A percentile compares a stretch with the other conserved stretches of the same genome.
Conservation (phyloP, 2,797 vertebrate genomes). For the Emys orbicularis region DNA sequence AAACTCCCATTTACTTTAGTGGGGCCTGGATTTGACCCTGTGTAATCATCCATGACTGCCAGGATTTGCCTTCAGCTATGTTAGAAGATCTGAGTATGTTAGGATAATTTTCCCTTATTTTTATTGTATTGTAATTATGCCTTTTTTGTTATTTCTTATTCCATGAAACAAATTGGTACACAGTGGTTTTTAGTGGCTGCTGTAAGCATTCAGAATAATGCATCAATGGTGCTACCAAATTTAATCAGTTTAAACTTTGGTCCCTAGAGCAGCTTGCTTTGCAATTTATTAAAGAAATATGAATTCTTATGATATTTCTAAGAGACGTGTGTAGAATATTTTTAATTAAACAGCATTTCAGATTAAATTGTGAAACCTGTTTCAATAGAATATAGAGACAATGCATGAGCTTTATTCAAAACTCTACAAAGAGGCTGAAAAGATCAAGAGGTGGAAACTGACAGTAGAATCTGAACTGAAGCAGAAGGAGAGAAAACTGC, state of each 20-base stretch:
- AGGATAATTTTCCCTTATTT: neutral
- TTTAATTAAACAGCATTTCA: slow-evolving; percentile 38
- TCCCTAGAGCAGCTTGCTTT: neutral
- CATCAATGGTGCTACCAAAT: neutral
- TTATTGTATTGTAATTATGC: neutral
- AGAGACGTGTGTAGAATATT: slow-evolving; percentile 45
- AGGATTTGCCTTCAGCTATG: neutral
- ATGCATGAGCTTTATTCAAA: slow-evolving; percentile 89
- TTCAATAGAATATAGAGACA: slow-evolving; percentile 82
- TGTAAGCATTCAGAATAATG: neutral
- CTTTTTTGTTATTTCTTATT: neutral
- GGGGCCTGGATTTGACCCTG: neutral
- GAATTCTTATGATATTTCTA: slow-evolving; percentile 76
- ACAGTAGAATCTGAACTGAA: slow-evolving; percentile 85
- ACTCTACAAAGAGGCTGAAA: slow-evolving; percentile 94
- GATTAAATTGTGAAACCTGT: slow-evolving; percentile 33
- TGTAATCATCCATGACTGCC: neutral
- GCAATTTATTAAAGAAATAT: neutral
- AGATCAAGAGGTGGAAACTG: slow-evolving; percentile 93
- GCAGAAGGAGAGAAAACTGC: slow-evolving; percentile 89
- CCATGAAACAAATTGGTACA: neutral
- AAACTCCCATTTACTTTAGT: neutral
- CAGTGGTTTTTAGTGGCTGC: neutral
- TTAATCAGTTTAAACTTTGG: neutral
- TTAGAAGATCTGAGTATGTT: neutral